These are phyloP conservation scores for Rhabditoides inermis DNA, from an alignment of 2,888 invertebrate genomes.

Conservation along the genomic window DNA sequence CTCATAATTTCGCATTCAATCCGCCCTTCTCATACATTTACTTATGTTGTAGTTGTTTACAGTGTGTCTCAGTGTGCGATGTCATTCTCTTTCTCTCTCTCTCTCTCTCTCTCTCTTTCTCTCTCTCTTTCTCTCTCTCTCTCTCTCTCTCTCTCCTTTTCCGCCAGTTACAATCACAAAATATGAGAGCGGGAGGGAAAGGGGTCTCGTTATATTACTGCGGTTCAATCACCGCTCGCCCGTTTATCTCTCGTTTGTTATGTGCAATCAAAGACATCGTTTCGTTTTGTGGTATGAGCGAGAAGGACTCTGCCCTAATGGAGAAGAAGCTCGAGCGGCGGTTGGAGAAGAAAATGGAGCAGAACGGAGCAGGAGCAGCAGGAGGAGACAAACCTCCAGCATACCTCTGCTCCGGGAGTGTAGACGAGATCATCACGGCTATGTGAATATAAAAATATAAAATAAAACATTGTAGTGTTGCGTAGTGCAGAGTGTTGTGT, in stretches of 20 bases:
- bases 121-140: background rate
- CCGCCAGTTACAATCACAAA: too few species aligned
- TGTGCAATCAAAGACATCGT: too few species aligned
- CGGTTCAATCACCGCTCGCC: too few species aligned
- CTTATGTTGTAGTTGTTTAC: background rate
- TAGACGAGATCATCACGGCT: constrained; percentile 26
- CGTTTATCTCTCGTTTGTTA: too few species aligned
- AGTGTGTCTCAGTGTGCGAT: background rate
- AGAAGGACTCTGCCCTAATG: too few species aligned
- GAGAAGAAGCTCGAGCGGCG: too few species aligned
- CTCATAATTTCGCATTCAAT: background rate
- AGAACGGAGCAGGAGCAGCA: too few species aligned
- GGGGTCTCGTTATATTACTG: too few species aligned
- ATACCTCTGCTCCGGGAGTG: constrained; percentile 22
- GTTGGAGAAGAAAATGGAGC: too few species aligned
- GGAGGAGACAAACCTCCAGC: constrained; percentile 21
- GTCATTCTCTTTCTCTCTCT: background rate
- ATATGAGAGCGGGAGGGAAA: too few species aligned
- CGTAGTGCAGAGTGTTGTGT: background rate
- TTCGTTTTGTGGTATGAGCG: too few species aligned
- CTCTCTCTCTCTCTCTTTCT: background rate
- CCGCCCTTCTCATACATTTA: background rate
- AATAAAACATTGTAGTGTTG: background rate
- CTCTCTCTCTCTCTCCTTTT: constrained; percentile 1
- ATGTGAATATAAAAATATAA: constrained; percentile 14